Evolutionary conservation across 30 jellyfish, hydroid and myxozoan species (phyloP).

Genomic region (Catostylus mosaicus): DNA sequence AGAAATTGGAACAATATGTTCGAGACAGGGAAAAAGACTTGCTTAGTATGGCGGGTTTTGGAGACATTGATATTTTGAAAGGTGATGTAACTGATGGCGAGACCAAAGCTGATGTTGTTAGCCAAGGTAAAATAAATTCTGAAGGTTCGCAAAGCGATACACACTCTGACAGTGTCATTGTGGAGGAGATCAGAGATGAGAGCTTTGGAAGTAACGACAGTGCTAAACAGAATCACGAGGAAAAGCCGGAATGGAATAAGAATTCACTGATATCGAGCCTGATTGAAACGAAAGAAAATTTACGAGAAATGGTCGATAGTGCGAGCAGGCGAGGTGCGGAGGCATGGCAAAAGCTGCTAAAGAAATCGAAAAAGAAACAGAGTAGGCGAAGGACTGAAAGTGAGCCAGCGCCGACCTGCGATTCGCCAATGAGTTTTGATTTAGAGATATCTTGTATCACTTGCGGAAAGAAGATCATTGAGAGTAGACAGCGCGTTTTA

Average conservation of each 20-base stretch:
- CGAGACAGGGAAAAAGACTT: constrained; percentile 90
- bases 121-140: constrained; percentile 23
- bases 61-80: constrained; percentile 64
- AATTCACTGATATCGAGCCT: constrained; percentile 79
- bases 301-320: constrained; percentile 95
- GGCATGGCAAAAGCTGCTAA: constrained; percentile 84
- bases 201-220: constrained; percentile 38
- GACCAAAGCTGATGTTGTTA: constrained; percentile 5
- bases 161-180: constrained; percentile 28
- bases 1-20: constrained; percentile 62
- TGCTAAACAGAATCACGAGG: constrained; percentile 17
- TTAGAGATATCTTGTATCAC: constrained; percentile 81
- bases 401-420: constrained; percentile 50
- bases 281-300: constrained; percentile 84
- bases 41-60: constrained; percentile 91
- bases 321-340: constrained; percentile 94
- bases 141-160: constrained; percentile 67
- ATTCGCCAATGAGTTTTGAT: constrained; percentile 75
- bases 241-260: constrained; percentile 65
- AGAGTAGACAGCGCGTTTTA: constrained; percentile 73
- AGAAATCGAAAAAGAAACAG: constrained; percentile 38
- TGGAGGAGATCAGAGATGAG: constrained; percentile 39
- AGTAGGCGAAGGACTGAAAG: constrained; percentile 52
- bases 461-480: constrained; percentile 96
- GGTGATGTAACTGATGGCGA: constrained; percentile 61